Evolutionary conservation across 2,888 invertebrate species (phyloP).

Genomic region (Microplitis deprimator): DNA sequence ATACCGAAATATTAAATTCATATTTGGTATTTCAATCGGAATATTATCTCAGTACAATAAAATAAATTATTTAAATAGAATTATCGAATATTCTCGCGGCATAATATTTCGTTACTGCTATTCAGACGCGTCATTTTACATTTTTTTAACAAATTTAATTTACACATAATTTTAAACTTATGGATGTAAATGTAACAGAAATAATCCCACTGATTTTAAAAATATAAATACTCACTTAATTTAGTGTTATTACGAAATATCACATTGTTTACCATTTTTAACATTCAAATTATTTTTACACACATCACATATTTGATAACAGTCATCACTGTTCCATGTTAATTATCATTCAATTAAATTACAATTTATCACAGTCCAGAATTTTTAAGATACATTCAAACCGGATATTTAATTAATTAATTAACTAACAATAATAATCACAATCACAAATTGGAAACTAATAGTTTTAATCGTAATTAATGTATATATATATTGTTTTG

Average conservation of each 20-base stretch:
- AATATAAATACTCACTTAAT: no score
- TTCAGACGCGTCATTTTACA: no score
- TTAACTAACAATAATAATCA: not conserved
- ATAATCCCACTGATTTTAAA: no score
- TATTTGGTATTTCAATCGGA: not conserved
- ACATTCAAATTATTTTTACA: no score
- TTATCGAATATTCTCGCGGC: not conserved
- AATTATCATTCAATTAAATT: not conserved
- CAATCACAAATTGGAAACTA: not conserved
- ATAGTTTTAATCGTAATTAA: not conserved
- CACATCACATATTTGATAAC: not conserved
- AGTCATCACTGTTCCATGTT: not conserved
- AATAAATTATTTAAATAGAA: not conserved
- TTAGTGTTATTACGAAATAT: no score
- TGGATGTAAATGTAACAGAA: no score
- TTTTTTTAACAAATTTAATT: no score
- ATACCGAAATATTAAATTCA: not conserved
- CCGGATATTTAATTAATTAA: not conserved
- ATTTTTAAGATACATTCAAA: not conserved
- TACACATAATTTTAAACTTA: no score
- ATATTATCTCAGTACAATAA: not conserved
- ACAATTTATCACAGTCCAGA: not conserved
- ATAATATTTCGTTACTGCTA: not conserved
- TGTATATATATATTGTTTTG: not conserved
- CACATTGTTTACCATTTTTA: no score